phyloP scores from a whole-genome alignment of 2,113 vertebrate species.

The Ictalurus punctatus region DNA sequence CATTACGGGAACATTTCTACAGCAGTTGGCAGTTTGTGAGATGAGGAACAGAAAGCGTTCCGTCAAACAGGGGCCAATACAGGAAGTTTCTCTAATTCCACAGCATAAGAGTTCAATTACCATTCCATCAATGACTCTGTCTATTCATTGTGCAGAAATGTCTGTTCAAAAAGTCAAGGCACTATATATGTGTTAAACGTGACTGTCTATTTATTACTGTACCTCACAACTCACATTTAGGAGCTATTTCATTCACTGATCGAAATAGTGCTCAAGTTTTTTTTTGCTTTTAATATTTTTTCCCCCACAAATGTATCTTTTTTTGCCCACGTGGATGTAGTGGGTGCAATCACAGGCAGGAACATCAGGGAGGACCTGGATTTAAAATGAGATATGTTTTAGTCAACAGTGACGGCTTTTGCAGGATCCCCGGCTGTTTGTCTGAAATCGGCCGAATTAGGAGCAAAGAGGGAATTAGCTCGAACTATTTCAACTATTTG shows the following conservation, averaged over 20 bases:
- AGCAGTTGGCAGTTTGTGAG: background rate
- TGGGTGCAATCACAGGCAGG: background rate
- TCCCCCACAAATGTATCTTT: background rate
- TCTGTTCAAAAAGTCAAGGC: background rate
- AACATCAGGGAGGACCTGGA: slow-evolving; percentile 49
- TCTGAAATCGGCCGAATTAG: slow-evolving; percentile 59
- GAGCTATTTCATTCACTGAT: background rate
- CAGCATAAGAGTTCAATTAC: slow-evolving; percentile 3
- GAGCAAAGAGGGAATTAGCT: slow-evolving; percentile 60
- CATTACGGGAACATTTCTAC: background rate
- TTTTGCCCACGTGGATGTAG: slow-evolving; percentile 8
- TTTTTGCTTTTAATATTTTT: background rate
- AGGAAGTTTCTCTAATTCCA: slow-evolving; percentile 6
- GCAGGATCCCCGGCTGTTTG: slow-evolving; percentile 48
- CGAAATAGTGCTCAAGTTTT: background rate
- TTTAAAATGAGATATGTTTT: slow-evolving; percentile 55
- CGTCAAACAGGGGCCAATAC: background rate
- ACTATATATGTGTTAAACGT: background rate
- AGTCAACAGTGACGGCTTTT: slow-evolving; percentile 43
- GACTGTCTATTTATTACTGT: background rate
- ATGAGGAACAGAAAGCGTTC: background rate
- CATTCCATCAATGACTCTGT: background rate
- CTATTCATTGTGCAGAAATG: background rate
- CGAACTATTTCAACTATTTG: slow-evolving; percentile 58
- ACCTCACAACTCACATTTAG: background rate